Base-by-base conservation (phyloP, 2,797 vertebrate genomes). In the Periophthalmus magnuspinnatus region DNA sequence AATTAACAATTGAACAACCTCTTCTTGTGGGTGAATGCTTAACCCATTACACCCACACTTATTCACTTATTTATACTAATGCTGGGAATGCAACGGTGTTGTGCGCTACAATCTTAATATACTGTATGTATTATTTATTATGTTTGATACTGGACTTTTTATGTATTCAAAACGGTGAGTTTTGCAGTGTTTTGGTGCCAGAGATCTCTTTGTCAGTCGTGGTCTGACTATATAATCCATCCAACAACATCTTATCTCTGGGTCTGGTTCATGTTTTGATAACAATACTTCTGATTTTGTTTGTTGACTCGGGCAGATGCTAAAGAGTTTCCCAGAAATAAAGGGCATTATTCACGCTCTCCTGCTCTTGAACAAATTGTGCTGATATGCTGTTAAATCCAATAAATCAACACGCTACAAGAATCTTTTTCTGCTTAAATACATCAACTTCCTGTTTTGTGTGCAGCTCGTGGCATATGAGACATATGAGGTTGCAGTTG, bases 301-400 rank as follows among this genome's bases (percentile, higher is more conserved):
- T 74, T 79, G n/a, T 68, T 61, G 45, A 80, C 56, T 79, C 68
- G 67, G 59, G 62, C 67, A 61, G 19, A 70, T 68, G 36, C 50
- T 73, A 38, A 75, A 66, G 22, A 21, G 55, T 76, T 81, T 80
- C 45, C 62, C 22, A 60, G 65, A 74, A 84, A 68, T 59, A 55
- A 36, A 75, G 58, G n/a, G 38, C 54, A 67, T 79, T 72, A 69
- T 74, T 78, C 36, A 71, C 3, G 4, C 32, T 54, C 33, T 54
- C 68, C 58, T 69, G 8, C 33, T 71, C 58, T 79, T 33, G 17
- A 72, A 67, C n/a, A 65, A 69, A 66, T 60, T 79, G 19, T 45
- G 48, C 71, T 78, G 47, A 65, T 62, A 24, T 38, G n/a, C 36
- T 32, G 67, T 74, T 67, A 67, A 79, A 72, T 67, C 9, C 19